A percentile compares a stretch with the other conserved stretches of the same genome.
phyloP scores from a whole-genome alignment of 2,888 invertebrate genomes.

The Stratiomys singularior region DNA sequence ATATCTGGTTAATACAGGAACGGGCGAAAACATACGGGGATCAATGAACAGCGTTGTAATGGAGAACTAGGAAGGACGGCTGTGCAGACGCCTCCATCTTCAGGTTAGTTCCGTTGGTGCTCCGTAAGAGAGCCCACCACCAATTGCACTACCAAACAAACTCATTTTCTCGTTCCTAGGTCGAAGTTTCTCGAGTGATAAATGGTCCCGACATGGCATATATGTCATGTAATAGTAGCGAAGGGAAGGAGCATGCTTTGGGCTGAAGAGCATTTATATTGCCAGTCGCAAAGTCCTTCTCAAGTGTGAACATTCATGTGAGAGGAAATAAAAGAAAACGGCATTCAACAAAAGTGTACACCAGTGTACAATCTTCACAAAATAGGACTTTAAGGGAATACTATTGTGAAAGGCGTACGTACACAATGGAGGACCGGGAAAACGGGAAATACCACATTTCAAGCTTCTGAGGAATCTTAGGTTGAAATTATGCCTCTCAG shows the following conservation, averaged over 20 bases:
- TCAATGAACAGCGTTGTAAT: background rate
- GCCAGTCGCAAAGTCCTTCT: background rate
- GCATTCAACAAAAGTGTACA: too few relatives aligned
- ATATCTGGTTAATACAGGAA: background rate
- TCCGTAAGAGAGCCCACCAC: background rate
- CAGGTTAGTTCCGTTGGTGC: background rate
- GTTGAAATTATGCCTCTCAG: too few relatives aligned
- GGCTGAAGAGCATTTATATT: background rate
- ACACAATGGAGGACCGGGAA: too few relatives aligned
- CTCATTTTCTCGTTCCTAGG: conserved; percentile 33
- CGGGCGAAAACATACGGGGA: background rate
- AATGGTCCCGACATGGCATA: conserved; percentile 28
- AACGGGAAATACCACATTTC: too few relatives aligned
- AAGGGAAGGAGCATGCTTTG: background rate
- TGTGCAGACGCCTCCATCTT: conserved; percentile 20
- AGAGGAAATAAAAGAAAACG: too few relatives aligned
- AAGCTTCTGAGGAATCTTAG: too few relatives aligned
- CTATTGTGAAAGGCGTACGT: too few relatives aligned
- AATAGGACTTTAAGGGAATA: too few relatives aligned
- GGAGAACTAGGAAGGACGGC: background rate
- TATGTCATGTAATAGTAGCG: background rate
- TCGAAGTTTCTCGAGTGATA: conserved; percentile 35
- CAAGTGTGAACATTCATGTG: background rate
- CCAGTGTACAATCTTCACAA: too few relatives aligned
- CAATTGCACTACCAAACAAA: conserved; percentile 18